These are phyloP conservation scores for Trogon melanurus DNA, from an alignment of 2,113 vertebrate species.

Conservation along the genomic window DNA sequence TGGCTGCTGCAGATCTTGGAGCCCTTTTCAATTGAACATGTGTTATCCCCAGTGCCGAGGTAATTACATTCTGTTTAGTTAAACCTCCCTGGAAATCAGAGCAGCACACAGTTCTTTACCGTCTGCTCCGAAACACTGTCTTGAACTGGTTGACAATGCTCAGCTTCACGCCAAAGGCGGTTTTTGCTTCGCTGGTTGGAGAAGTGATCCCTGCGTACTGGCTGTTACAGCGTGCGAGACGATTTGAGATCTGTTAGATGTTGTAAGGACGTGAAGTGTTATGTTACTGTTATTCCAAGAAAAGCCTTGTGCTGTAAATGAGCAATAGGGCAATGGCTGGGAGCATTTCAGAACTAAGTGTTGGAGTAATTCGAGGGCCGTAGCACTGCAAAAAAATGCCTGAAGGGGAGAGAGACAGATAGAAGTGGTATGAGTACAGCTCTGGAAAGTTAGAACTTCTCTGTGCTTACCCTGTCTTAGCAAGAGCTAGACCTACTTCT, in stretches of 20 bases:
- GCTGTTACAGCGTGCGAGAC: rapidly evolving
- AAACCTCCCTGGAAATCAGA: background rate
- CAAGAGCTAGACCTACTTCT: background rate
- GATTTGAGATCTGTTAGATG: background rate
- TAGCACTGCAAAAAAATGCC: rapidly evolving
- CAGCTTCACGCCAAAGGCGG: rapidly evolving
- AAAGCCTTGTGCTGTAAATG: rapidly evolving
- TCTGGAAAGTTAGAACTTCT: background rate
- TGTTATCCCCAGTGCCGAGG: background rate
- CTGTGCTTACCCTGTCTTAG: background rate
- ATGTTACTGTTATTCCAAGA: background rate
- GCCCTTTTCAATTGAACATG: background rate
- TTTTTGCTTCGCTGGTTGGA: rapidly evolving
- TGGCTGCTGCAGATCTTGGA: background rate
- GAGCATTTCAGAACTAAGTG: background rate
- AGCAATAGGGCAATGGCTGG: background rate
- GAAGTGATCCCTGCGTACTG: background rate
- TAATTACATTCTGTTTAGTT: background rate
- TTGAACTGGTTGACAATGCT: background rate
- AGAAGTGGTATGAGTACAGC: background rate
- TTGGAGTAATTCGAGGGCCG: background rate
- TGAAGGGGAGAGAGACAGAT: background rate
- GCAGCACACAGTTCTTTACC: background rate
- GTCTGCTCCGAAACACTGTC: background rate
- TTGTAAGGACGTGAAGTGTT: background rate